phyloP scores from a whole-genome alignment of 2,797 vertebrate species.

The Mionectes olivaceus region DNA sequence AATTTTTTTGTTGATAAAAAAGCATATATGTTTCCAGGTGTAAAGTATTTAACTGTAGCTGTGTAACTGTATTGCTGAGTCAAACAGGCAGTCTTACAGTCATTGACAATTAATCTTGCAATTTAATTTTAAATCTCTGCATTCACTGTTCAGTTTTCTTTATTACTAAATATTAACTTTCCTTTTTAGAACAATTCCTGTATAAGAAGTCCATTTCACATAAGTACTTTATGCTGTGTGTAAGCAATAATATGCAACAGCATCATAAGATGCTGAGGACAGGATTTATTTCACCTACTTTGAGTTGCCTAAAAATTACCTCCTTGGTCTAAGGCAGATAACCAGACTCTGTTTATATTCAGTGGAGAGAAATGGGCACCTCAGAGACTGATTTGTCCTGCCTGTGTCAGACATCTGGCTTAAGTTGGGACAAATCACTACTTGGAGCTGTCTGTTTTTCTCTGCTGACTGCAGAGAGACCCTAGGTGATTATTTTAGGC shows the following conservation, averaged over 20 bases:
- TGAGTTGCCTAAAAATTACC: neutral
- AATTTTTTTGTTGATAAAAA: conserved; percentile 29
- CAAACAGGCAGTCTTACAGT: neutral
- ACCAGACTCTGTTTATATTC: neutral
- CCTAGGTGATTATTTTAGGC: conserved; percentile 62
- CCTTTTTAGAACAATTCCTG: neutral
- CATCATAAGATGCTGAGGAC: neutral
- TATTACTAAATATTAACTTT: neutral
- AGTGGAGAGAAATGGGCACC: conserved; percentile 4
- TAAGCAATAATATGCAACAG: neutral
- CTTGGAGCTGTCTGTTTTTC: conserved; percentile 49
- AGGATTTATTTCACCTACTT: neutral
- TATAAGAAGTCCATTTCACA: neutral
- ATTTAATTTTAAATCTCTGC: conserved; percentile 12
- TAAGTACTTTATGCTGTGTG: neutral
- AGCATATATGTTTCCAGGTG: conserved; percentile 1
- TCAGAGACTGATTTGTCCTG: conserved; percentile 55
- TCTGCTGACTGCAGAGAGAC: conserved; percentile 43
- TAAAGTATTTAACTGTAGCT: neutral
- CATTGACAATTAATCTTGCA: neutral
- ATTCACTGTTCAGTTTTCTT: neutral
- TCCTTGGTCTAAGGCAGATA: neutral
- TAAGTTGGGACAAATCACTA: conserved; percentile 59
- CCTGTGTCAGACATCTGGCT: conserved; percentile 53
- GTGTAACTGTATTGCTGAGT: neutral